A percentile compares a stretch with the other conserved stretches of the same genome.
phyloP scores from a whole-genome alignment of 2,888 invertebrate genomes.

The Hanleya hanleyi region DNA sequence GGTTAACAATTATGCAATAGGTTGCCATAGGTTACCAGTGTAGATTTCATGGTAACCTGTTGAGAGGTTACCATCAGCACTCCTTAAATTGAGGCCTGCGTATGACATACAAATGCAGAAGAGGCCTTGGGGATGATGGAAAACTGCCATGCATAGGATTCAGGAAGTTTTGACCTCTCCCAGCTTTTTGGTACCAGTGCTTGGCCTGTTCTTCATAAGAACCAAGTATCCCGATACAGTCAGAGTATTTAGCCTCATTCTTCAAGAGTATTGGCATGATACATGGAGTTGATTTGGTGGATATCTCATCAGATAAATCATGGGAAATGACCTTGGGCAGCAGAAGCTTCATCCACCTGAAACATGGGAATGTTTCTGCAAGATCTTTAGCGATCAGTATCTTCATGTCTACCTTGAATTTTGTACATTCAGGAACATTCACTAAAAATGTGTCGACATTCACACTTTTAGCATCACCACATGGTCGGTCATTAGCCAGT shows the following conservation, averaged over 20 bases:
- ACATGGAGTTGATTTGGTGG: constrained; percentile 2
- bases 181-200: constrained; percentile 22
- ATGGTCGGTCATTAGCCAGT: neutral
- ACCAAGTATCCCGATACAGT: constrained; percentile 26
- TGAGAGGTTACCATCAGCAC: too few species aligned
- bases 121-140: too few species aligned
- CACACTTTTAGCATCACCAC: neutral
- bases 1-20: too few species aligned
- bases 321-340: constrained; percentile 22
- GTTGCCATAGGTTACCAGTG: too few species aligned
- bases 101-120: too few species aligned
- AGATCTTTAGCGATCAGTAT: neutral
- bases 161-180: too few species aligned
- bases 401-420: neutral
- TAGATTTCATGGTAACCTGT: too few species aligned
- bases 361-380: neutral
- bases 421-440: neutral
- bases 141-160: too few species aligned
- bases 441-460: constrained; percentile 3
- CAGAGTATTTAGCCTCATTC: constrained; percentile 28
- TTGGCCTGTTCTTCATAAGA: constrained; percentile 9
- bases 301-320: constrained; percentile 7
- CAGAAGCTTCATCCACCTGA: constrained; percentile 19
- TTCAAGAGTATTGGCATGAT: constrained; percentile 22
- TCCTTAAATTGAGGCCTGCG: too few species aligned